Evolutionary conservation across 1,140 invertebrate genomes (phyloP), one percentile per base, ranked within the genome.

Genomic region (Pseudomyrmex flavicornis): DNA sequence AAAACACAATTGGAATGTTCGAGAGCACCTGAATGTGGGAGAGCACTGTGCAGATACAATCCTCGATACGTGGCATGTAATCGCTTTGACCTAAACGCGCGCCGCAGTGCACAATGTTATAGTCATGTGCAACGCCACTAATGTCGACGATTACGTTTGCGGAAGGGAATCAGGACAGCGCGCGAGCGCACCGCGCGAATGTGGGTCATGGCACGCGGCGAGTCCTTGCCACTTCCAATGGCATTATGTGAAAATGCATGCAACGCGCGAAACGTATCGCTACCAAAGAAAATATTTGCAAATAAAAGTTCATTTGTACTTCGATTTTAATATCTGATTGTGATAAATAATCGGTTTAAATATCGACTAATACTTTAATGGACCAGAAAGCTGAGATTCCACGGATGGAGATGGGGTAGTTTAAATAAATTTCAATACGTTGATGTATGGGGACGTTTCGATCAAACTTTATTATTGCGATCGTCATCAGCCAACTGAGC

Each of bases 131-230:
- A 56, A 56, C 44, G 63, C 4, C 61, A 35, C 20, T 74, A 83
- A 83, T 59, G 54, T 79, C 54, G 56, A 50, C 63, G 83, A 86
- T 86, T 69, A 22, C 63, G 63, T 82, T 85, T 82, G 35, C 76
- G 63, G 66, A 44, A 82, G 77, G 70, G 58, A 82, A 83, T 65
- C 77, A 20, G 77, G 69, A 13, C 59, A 22, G 61, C 79, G 17
- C n/a, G 22, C 44, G 59, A n/a, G 70, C 2, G 26, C 26, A n/a
- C 61, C 13, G 4, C n/a, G 4, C 3, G 50, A 63, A 87, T 85
- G 52, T 87, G 50, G 85, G 85, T 80, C 85, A 86, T 61, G 85
- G 83, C 48, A 85, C 68, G 0, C n/a, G 35, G 35, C 4, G 68
- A 44, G 62, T 82, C 83, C 83, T 86, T 61, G 83, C 10, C 35